A percentile compares a stretch with the other conserved stretches of the same genome.
These are phyloP conservation scores for Aporophyla nigra DNA, from an alignment of 2,888 invertebrate species.

Conservation along the genomic window DNA sequence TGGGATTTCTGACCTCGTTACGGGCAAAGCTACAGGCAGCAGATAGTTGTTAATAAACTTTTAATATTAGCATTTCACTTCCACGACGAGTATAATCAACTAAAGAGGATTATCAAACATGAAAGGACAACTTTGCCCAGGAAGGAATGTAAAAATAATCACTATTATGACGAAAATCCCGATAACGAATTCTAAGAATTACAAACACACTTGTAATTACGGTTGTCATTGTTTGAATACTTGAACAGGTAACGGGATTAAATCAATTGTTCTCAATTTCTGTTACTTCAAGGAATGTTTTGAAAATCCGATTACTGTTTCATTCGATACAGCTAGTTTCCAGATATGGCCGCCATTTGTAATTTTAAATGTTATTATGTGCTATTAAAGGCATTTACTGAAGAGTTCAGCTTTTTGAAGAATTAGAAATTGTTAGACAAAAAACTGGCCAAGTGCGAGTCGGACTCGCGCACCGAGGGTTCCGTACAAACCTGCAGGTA, in stretches of 20 bases:
- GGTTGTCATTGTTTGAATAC: conserved; percentile 27
- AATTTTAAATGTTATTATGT: conserved; percentile 32
- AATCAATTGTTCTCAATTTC: conserved; percentile 39
- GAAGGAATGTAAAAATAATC: conserved; percentile 14
- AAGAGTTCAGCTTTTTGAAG: neutral
- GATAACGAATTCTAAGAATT: neutral
- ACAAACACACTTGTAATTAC: conserved; percentile 19
- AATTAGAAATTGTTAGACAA: neutral
- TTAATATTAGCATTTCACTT: too few species aligned
- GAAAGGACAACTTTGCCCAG: too few species aligned
- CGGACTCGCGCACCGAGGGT: too few species aligned
- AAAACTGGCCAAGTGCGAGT: neutral
- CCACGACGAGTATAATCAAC: too few species aligned
- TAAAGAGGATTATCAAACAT: too few species aligned
- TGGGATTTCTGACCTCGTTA: too few species aligned
- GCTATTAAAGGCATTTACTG: conserved; percentile 12
- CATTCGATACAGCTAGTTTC: conserved; percentile 23
- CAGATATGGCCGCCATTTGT: conserved; percentile 20
- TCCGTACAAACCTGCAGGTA: too few species aligned
- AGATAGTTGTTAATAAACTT: too few species aligned
- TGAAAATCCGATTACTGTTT: conserved; percentile 37
- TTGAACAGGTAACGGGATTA: conserved; percentile 26
- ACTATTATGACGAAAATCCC: neutral
- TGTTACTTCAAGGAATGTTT: conserved; percentile 32
- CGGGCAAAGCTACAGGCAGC: too few species aligned